Conservation (phyloP, 2,888 invertebrate genomes). For the Mimumesa dahlbomi region DNA sequence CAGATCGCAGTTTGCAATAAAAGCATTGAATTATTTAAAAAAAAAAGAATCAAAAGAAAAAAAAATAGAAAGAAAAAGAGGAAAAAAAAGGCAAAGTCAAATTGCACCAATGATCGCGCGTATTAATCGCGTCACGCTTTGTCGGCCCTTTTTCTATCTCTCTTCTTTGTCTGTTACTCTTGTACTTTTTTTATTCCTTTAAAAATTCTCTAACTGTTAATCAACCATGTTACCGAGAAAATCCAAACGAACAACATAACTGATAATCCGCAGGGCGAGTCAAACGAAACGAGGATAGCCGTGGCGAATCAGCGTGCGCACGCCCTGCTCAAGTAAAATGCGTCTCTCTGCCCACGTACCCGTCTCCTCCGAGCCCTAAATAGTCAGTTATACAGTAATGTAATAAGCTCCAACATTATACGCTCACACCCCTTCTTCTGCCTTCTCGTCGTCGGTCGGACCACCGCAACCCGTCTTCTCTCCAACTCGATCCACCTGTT, state of each 20-base stretch:
- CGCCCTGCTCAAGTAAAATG: slow-evolving; percentile 94
- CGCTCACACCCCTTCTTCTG: slow-evolving; percentile 46
- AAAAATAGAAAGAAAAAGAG: background rate
- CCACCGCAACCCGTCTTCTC: slow-evolving; percentile 44
- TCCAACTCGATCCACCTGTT: slow-evolving; percentile 48
- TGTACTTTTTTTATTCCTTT: slow-evolving; percentile 25
- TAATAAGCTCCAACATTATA: slow-evolving; percentile 8
- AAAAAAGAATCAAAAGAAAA: background rate
- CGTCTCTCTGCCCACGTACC: slow-evolving; percentile 59
- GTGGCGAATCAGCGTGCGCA: slow-evolving; percentile 98
- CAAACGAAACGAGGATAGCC: slow-evolving; percentile 97
- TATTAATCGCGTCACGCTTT: background rate
- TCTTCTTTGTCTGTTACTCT: slow-evolving; percentile 26
- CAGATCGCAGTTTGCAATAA: slow-evolving; percentile 19
- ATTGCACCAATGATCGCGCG: no score
- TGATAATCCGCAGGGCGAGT: slow-evolving; percentile 86
- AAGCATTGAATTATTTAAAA: no score
- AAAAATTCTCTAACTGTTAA: slow-evolving; percentile 30
- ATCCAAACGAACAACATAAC: no score
- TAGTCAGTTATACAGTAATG: slow-evolving; percentile 10
- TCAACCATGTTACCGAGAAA: slow-evolving; percentile 52
- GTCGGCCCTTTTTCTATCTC: slow-evolving; percentile 16
- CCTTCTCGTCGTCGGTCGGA: slow-evolving; percentile 61
- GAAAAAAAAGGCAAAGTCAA: background rate
- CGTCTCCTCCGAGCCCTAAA: slow-evolving; percentile 59